These are phyloP conservation scores for Platorchestia sp. DNA, from an alignment of 1,140 invertebrate species.

Conservation along the genomic window DNA sequence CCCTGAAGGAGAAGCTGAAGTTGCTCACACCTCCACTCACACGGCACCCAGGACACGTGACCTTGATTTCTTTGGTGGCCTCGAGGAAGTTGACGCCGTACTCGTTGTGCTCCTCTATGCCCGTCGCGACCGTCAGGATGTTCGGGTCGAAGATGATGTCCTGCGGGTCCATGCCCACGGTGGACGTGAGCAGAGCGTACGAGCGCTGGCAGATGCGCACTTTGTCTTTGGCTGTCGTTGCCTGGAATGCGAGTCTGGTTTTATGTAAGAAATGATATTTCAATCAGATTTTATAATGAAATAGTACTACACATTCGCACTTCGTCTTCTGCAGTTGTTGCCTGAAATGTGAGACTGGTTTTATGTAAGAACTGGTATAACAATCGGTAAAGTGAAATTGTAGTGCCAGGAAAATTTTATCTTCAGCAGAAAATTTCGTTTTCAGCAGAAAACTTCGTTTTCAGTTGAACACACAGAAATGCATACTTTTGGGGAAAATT, in stretches of 20 bases:
- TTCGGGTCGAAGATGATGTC: constrained; percentile 80
- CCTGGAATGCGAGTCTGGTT: constrained; percentile 61
- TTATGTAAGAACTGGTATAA: no score
- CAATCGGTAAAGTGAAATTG: no score
- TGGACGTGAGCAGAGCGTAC: constrained; percentile 73
- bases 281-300: no score
- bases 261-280: no score
- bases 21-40: constrained; percentile 79
- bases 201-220: constrained; percentile 74
- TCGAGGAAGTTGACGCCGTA: constrained; percentile 77
- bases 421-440: no score
- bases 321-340: constrained; percentile 74
- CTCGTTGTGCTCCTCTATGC: constrained; percentile 75
- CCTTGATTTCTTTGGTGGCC: constrained; percentile 75
- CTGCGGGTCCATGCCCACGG: constrained; percentile 75
- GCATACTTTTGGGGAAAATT: no score
- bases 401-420: constrained; percentile 76
- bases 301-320: constrained; percentile 75
- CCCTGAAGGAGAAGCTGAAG: constrained; percentile 78
- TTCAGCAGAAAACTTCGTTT: no score
- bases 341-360: constrained; percentile 61
- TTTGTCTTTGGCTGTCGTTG: constrained; percentile 74
- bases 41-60: constrained; percentile 73
- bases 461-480: no score
- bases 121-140: constrained; percentile 78